Conservation (phyloP, 2,113 vertebrate species). For the Tupaia tana region DNA sequence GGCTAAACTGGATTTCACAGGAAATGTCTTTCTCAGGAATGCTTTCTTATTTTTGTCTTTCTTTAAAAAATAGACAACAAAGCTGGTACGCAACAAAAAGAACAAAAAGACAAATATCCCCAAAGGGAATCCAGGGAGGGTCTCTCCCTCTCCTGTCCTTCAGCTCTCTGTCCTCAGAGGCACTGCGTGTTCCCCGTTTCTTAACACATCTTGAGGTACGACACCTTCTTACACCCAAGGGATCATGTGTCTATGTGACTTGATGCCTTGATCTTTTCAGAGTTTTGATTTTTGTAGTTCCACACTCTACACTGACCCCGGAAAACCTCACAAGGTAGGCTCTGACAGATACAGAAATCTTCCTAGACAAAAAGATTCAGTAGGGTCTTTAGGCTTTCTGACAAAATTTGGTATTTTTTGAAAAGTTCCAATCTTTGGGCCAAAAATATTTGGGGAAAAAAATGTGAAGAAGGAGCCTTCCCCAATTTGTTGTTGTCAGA, state of each 20-base stretch:
- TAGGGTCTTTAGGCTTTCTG: neutral
- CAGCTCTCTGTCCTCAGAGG: neutral
- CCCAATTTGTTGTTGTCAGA: slow-evolving; percentile 37
- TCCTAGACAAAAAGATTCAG: slow-evolving; percentile 33
- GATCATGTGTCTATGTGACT: neutral
- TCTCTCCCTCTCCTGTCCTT: neutral
- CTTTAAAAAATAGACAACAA: neutral
- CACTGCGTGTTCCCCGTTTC: neutral
- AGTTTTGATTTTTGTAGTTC: slow-evolving; percentile 55
- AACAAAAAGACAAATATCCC: neutral
- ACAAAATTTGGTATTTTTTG: slow-evolving; percentile 43
- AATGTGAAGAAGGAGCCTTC: neutral
- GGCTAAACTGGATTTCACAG: slow-evolving; percentile 41
- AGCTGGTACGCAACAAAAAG: neutral
- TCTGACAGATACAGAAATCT: slow-evolving; percentile 27
- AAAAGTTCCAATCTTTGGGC: slow-evolving; percentile 45
- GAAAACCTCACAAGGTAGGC: slow-evolving; percentile 19
- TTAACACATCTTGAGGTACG: neutral
- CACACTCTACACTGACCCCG: neutral
- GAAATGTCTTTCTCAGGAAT: slow-evolving; percentile 56
- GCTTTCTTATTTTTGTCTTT: neutral
- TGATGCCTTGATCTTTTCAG: neutral
- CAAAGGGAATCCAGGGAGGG: neutral
- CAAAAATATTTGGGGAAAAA: slow-evolving; percentile 45
- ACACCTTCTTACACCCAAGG: neutral